Evolutionary conservation across 2,797 vertebrate genomes (phyloP).

Genomic region (Muscicapa striata): DNA sequence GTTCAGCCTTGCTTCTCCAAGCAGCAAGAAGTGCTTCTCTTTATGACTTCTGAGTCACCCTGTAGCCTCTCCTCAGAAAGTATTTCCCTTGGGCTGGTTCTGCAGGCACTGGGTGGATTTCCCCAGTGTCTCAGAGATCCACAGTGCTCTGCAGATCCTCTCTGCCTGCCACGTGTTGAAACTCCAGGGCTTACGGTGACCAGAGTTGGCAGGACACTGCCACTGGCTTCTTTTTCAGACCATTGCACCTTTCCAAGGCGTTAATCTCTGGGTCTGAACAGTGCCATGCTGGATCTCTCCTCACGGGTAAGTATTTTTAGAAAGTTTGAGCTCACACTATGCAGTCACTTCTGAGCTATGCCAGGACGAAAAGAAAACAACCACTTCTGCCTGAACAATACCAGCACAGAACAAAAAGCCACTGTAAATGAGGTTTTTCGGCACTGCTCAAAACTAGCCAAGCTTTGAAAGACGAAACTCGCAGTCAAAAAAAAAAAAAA

Average conservation of each 20-base stretch:
- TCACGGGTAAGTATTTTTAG: constrained; percentile 45
- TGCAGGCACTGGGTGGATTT: not conserved
- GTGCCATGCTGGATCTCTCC: not conserved
- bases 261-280: constrained; percentile 1
- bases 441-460: constrained; percentile 1
- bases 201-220: not conserved
- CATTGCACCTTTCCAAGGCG: not conserved
- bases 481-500: not conserved
- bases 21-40: not conserved
- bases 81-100: not conserved
- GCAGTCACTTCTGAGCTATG: constrained; percentile 60
- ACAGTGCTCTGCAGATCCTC: not conserved
- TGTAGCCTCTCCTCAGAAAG: not conserved
- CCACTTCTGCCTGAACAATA: constrained; percentile 49
- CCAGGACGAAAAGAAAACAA: constrained; percentile 36
- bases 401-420: constrained; percentile 25
- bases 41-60: not conserved
- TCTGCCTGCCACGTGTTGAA: not conserved
- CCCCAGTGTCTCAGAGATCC: not conserved
- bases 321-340: constrained; percentile 37
- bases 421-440: not conserved
- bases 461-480: constrained; percentile 33
- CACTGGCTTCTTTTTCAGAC: not conserved
- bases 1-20: constrained; percentile 26
- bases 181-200: not conserved